Evolutionary conservation across 2,113 vertebrate species (phyloP).

Genomic region (Acrocephalus kingi): DNA sequence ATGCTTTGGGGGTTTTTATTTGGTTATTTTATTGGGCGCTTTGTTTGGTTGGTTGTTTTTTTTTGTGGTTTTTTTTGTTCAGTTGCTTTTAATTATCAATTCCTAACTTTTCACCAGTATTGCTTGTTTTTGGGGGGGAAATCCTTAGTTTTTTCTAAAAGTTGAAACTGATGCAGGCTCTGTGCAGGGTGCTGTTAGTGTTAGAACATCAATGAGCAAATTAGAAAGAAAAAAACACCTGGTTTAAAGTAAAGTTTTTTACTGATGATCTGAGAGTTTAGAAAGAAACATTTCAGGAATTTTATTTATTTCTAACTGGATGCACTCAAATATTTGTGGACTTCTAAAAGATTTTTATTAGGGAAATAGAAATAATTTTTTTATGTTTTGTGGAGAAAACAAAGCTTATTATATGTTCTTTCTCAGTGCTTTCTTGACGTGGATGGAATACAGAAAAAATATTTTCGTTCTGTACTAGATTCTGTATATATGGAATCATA

Average conservation of each 20-base stretch:
- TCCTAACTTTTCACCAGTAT: background rate
- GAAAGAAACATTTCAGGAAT: background rate
- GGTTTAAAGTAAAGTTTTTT: background rate
- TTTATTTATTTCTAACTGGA: background rate
- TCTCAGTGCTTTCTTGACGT: background rate
- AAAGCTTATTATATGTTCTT: background rate
- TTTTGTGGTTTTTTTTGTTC: background rate
- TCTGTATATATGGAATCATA: background rate
- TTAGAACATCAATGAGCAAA: background rate
- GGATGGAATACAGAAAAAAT: background rate
- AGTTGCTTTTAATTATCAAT: background rate
- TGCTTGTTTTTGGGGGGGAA: background rate
- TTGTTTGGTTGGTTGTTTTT: background rate
- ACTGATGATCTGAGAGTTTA: background rate
- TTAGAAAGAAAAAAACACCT: background rate
- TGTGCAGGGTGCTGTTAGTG: background rate
- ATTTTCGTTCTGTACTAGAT: background rate
- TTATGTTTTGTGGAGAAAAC: background rate
- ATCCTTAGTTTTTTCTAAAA: background rate
- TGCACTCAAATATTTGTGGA: background rate
- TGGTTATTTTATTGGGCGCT: background rate
- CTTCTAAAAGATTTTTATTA: background rate
- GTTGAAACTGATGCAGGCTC: background rate
- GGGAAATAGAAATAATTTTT: background rate
- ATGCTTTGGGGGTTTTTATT: background rate